Percentiles rank a stretch among this genome's conserved stretches.
phyloP scores from a whole-genome alignment of 1,140 invertebrate genomes.

The Asobara japonica region DNA sequence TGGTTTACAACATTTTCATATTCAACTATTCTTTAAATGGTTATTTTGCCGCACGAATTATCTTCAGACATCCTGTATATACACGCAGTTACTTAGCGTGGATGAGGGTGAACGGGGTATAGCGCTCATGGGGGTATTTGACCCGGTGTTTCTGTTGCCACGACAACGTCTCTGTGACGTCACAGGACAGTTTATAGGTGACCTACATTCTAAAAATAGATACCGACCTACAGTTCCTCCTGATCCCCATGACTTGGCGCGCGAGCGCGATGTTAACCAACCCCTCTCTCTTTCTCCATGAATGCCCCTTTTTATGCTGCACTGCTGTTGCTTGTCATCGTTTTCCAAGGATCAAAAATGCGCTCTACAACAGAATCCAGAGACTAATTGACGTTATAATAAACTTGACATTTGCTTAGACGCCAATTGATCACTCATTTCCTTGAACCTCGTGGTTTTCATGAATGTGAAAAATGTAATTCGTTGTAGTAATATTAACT shows the following conservation, averaged over 20 bases:
- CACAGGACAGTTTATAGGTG: slow-evolving; percentile 62
- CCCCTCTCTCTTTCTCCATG: slow-evolving; percentile 33
- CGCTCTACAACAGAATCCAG: neutral
- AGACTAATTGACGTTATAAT: neutral
- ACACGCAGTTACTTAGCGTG: neutral
- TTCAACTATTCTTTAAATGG: too few relatives aligned
- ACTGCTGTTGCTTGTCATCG: slow-evolving; percentile 13
- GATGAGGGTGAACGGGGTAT: slow-evolving; percentile 7
- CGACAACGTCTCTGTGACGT: slow-evolving; percentile 63
- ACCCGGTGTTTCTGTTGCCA: slow-evolving; percentile 55
- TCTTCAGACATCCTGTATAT: too few relatives aligned
- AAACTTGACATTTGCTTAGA: neutral
- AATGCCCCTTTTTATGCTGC: slow-evolving; percentile 25
- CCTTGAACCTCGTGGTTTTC: neutral
- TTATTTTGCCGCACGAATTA: too few relatives aligned
- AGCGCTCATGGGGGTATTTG: slow-evolving; percentile 41
- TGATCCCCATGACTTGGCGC: slow-evolving; percentile 33
- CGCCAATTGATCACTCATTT: neutral
- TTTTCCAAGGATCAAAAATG: slow-evolving; percentile 7
- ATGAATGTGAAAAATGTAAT: neutral
- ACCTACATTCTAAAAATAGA: slow-evolving; percentile 59
- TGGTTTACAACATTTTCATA: too few relatives aligned
- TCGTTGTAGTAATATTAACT: neutral
- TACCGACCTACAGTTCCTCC: slow-evolving; percentile 41
- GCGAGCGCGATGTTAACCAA: slow-evolving; percentile 30